phyloP scores from a whole-genome alignment of 2,888 invertebrate species.

The Philonicus albiceps region DNA sequence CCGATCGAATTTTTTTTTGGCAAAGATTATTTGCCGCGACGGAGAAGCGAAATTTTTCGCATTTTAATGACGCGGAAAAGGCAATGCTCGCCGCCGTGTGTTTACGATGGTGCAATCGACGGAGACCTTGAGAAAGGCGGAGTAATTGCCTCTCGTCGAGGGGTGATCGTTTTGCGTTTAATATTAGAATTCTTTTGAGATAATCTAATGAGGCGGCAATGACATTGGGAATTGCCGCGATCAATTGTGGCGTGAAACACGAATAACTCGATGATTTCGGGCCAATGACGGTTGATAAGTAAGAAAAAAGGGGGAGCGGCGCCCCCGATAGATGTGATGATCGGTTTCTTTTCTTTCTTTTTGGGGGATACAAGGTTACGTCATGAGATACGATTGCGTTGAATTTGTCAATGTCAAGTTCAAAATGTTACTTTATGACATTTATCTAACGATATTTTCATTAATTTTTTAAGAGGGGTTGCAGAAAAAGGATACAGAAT shows the following conservation, averaged over 20 bases:
- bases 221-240: slow-evolving; percentile 6
- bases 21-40: slow-evolving; percentile 5
- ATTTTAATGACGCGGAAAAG: slow-evolving; percentile 38
- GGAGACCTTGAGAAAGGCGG: slow-evolving; percentile 32
- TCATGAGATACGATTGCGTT: not conserved
- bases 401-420: not conserved
- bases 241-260: not conserved
- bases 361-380: not conserved
- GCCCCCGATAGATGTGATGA: not conserved
- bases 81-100: slow-evolving; percentile 28
- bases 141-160: not conserved
- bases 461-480: not conserved
- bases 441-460: not conserved
- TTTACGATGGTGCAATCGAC: slow-evolving; percentile 15
- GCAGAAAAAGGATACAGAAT: not conserved
- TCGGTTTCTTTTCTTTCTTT: too few relatives aligned
- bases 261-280: not conserved
- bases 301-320: not conserved
- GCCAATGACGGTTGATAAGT: not conserved
- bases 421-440: not conserved
- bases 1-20: slow-evolving; percentile 21
- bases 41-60: slow-evolving; percentile 25
- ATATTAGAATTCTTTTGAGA: slow-evolving; percentile 29
- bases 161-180: slow-evolving; percentile 9
- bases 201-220: slow-evolving; percentile 24